Evolutionary conservation across 2,888 invertebrate genomes (phyloP), one percentile per base, ranked within the genome.

Genomic region (Sympetrum striolatum): DNA sequence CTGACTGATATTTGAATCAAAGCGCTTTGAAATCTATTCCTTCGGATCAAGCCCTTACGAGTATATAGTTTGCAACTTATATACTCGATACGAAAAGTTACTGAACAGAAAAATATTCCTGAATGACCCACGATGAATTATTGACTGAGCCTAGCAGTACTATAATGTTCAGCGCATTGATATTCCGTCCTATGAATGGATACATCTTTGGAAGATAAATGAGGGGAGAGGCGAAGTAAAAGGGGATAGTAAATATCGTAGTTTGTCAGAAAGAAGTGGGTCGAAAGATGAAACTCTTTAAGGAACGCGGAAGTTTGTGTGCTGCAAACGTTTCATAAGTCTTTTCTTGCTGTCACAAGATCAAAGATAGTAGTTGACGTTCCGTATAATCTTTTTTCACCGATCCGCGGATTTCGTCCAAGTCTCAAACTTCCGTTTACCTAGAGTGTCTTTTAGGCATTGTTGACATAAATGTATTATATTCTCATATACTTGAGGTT

Each of bases 341-440:
- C 86, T 86, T 37, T 2, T 22, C 60, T 60, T 37, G 86, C 37
- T 86, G 58, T 86, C 64, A 60, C n/a, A 58, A 86, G 86, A 86
- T 86, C 86, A 86, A 86, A 86, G 60, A 60, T 86, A 86, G 37
- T 31, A 58, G 37, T n/a, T 86, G 86, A 37, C 64, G 37, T 86
- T 64, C 60, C 60, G 25, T 39, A 58, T 86, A 60, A 86, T 86
- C 86, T 37, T 37, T 31, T 64, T 31, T 73, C 31, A n/a, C 73
- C 8, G n/a, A 15, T 73, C 25, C 2, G 5, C 53, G 1, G 18
- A 18, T 1, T 73, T 73, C 12, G 31, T 31, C 14, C 4, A 3
- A 31, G 73, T n/a, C n/a, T 25, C 22, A 64, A 31, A 14, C 31
- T 31, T 73, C 15, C 31, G 73, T 73, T 31, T 12, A 8, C 73